Percentiles rank a stretch among this genome's conserved stretches.
These are phyloP conservation scores for Dryomyza anilis DNA, from an alignment of 2,888 invertebrate species.

Conservation along the genomic window DNA sequence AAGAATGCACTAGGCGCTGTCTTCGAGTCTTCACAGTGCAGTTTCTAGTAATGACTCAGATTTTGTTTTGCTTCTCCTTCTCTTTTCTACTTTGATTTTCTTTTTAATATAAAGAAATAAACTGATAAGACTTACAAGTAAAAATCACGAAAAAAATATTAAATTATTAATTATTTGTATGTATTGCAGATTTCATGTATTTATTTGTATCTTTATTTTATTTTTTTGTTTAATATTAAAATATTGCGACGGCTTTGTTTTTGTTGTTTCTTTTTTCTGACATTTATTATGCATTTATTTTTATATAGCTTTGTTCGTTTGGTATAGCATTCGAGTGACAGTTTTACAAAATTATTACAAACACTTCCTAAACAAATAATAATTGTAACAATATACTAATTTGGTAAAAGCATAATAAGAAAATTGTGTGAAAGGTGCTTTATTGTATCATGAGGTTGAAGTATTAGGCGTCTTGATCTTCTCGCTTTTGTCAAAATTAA, in stretches of 20 bases:
- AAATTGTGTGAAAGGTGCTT: too few species aligned
- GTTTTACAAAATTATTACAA: too few species aligned
- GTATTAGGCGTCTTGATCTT: too few species aligned
- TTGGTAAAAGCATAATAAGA: too few species aligned
- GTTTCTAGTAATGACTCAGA: background rate
- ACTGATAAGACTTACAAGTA: constrained; percentile 1
- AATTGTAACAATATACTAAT: too few species aligned
- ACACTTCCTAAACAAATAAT: too few species aligned
- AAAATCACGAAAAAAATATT: too few species aligned
- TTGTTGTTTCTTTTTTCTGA: background rate
- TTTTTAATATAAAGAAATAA: background rate
- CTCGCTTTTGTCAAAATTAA: too few species aligned
- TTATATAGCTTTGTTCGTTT: background rate
- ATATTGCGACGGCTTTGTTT: background rate
- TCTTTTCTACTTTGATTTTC: background rate
- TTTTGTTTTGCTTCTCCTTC: background rate
- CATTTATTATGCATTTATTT: background rate
- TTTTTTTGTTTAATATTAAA: background rate
- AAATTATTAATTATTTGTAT: too few species aligned
- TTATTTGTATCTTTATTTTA: background rate
- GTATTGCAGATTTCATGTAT: background rate
- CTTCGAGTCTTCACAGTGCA: background rate
- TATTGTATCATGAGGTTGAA: too few species aligned
- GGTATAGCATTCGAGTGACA: too few species aligned
- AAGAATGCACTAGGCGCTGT: too few species aligned